Evolutionary conservation across 2,797 vertebrate species (phyloP), one percentile per base, ranked within the genome.

Genomic region (Mionectes olivaceus): DNA sequence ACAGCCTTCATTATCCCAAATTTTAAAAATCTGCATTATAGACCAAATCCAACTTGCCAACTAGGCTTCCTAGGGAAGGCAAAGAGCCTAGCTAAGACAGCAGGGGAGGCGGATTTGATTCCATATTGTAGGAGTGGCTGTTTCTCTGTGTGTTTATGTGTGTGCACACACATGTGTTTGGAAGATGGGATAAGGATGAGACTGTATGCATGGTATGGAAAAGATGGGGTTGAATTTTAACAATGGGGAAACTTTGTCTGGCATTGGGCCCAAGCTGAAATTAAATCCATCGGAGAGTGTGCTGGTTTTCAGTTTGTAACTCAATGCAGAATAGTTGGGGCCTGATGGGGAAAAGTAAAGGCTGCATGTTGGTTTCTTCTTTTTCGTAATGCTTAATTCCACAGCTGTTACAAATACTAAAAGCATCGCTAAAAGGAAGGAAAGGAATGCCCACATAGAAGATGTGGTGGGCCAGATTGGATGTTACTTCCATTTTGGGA

Each of bases 271-370:
- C 82, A 91, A 83, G 78, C 1, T 87, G 90, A 96, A 97, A 97
- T 96, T 65, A 87, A 95, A 87, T 79, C 89, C 87, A 82, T 91
- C 78, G 89, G 93, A 92, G 76, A 69, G 46, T 76, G 32, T 53
- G 56, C 68, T 82, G 63, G 63, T 95, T 96, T 95, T 87, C 91
- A 84, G 95, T 96, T 93, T 96, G 95, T 95, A 96, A 96, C 87
- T 79, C 65, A 92, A 77, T 63, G 80, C 73, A 65, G 46, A 86
- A 53, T 84, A 75, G 39, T 83, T 80, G 69, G 53, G 49, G 49
- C 65, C 79, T 95, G 53, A 63, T 76, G 79, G 83, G 65, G 88
- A 71, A 89, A 92, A 53, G 63, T 85, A 94, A 94, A 93, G 83
- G 57, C 35, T 79, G 69, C n/a, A 9, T 55, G 28, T 19, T 4